Conservation (phyloP, 2,113 vertebrate genomes). For the Colius striatus region DNA sequence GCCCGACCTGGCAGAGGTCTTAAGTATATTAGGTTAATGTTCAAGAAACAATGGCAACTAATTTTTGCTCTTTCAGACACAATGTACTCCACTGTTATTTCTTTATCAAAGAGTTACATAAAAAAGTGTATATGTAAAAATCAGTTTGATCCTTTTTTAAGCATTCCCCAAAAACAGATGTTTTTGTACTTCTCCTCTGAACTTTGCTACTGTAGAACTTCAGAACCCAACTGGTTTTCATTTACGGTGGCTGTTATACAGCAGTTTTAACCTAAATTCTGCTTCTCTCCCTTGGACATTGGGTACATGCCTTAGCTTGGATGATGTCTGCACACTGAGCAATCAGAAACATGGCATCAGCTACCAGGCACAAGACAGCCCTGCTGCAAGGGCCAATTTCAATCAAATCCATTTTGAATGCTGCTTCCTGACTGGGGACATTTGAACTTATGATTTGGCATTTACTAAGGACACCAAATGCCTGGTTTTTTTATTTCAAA, state of each 20-base stretch:
- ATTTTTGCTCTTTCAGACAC: not conserved
- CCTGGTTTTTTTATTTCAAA: not conserved
- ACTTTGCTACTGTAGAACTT: not conserved
- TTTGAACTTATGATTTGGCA: not conserved
- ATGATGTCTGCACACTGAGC: not conserved
- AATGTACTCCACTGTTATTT: not conserved
- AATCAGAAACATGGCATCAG: not conserved
- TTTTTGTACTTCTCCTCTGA: not conserved
- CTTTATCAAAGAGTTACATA: not conserved
- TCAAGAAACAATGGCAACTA: not conserved
- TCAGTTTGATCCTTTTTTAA: not conserved
- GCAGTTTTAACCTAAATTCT: not conserved
- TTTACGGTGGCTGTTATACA: not conserved
- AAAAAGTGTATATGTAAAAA: not conserved
- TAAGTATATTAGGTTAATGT: not conserved
- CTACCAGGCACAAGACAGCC: not conserved
- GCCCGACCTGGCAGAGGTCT: fast-evolving
- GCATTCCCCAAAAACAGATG: not conserved
- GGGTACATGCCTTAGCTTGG: not conserved
- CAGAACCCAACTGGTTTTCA: not conserved
- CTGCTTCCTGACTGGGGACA: not conserved
- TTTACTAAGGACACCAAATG: not conserved
- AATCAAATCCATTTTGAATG: not conserved
- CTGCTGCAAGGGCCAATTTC: too few relatives aligned
- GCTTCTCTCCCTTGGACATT: not conserved